Conservation (phyloP, 2,113 vertebrate species). For the Oxygymnocypris stewartii region DNA sequence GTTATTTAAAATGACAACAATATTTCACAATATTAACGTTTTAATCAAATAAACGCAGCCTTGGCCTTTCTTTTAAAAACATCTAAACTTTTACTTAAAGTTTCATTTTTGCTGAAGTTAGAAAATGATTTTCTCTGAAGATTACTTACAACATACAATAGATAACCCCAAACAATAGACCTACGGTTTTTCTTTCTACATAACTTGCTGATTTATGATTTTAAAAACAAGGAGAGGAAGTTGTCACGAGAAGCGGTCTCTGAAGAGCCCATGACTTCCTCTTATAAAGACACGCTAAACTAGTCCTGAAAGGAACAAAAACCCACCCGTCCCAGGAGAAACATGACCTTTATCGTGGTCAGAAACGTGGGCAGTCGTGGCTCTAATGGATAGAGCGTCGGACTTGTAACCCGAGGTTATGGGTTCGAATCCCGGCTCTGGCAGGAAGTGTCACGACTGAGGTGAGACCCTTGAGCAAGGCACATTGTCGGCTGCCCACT, state of each 20-base stretch:
- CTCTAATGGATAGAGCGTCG: no score
- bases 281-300: neutral
- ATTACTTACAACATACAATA: neutral
- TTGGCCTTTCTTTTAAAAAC: neutral
- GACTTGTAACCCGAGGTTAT: no score
- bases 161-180: neutral
- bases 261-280: neutral
- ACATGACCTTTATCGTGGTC: no score
- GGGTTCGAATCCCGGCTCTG: no score
- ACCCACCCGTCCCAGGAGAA: neutral
- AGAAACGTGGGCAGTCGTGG: no score
- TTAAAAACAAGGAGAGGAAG: slow-evolving; percentile 7
- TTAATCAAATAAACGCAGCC: neutral
- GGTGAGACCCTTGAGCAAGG: no score
- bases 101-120: neutral
- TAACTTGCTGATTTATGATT: neutral
- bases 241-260: neutral
- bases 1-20: neutral
- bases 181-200: neutral
- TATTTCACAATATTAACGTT: neutral
- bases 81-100: neutral
- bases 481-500: no score
- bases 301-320: no score
- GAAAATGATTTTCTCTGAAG: neutral
- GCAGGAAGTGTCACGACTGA: no score